Base-by-base conservation (phyloP, 2,113 vertebrate genomes). In the Osmerus mordax region DNA sequence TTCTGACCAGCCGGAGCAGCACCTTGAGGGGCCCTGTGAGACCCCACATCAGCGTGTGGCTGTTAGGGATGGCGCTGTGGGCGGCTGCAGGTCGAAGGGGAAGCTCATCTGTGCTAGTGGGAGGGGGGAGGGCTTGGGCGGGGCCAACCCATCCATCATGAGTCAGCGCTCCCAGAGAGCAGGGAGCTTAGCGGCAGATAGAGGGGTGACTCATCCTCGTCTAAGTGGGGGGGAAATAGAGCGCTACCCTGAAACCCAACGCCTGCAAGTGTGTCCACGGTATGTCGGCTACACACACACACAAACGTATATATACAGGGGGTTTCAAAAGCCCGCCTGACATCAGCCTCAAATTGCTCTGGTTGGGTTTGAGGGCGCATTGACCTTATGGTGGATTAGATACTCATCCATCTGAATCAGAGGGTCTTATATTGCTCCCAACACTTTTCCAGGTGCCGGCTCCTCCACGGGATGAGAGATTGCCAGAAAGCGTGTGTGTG, bases 391-490 rank as follows among this genome's bases (percentile, higher is more conserved):
- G 81, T 79, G 87, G 90, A 91, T 91, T 89, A 89, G 79, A 89
- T 75, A 84, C 81, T 89, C 89, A 92, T 91, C 88, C 91, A 86
- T 90, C 88, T 88, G 86, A 88, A 87, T 89, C 87, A 88, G 75
- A 84, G 81, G 78, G 77, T 71, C 88, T 87, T 88, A 87, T 69
- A 73, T 66, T 68, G 70, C 81, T 86, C 72, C 81, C 72, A 55
- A 19, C 63, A 89, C 79, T 88, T 90, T 90, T 89, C 87, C 87
- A 90, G 87, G 76, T 75, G 59, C 16, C 28, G 62, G 64, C 61
- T 74, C 77, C 60, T 76, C 73, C 74, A 65, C 58, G 59, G 6
- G 36, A 41, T 60, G 59, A 41, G 6, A 41, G 7, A 41, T 6
- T 9, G 8, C 36, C 36, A 41, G 36, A 41, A 41, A 3, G 47